Percentiles rank a stretch among this genome's conserved stretches.
These are phyloP conservation scores for Philereme vetulata DNA, from an alignment of 2,888 invertebrate species.

Conservation along the genomic window DNA sequence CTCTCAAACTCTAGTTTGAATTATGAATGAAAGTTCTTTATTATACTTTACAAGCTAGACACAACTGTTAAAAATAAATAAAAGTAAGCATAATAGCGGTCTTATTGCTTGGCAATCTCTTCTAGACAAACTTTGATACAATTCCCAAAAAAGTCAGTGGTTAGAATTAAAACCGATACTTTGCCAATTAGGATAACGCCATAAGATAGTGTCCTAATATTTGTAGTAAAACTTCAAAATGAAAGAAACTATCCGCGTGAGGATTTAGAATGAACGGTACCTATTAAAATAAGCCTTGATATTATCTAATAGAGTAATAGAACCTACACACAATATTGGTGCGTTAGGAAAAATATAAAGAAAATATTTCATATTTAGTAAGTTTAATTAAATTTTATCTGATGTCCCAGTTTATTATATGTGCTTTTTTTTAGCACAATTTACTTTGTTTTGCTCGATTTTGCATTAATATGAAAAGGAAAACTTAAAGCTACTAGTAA, in stretches of 20 bases:
- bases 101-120: too few species aligned
- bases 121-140: too few species aligned
- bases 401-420: constrained; percentile 43
- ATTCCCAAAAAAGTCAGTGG: too few species aligned
- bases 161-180: neutral
- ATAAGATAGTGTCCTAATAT: constrained; percentile 22
- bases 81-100: too few species aligned
- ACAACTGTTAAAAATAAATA: too few species aligned
- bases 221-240: constrained; percentile 32
- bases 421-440: constrained; percentile 7
- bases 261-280: constrained; percentile 63
- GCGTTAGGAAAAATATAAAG: constrained; percentile 53
- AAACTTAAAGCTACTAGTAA: constrained; percentile 1
- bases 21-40: too few species aligned
- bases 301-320: constrained; percentile 49
- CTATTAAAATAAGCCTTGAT: constrained; percentile 72
- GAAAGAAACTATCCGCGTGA: constrained; percentile 42
- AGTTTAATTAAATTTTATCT: constrained; percentile 3
- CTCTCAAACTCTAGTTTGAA: too few species aligned
- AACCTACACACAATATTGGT: constrained; percentile 64
- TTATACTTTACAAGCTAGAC: too few species aligned
- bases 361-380: constrained; percentile 30
- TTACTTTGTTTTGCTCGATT: constrained; percentile 5
- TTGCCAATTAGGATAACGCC: neutral
- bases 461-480: constrained; percentile 1